Evolutionary conservation across 2,797 vertebrate species (phyloP).

Genomic region (Triplophysa yarkandensis): DNA sequence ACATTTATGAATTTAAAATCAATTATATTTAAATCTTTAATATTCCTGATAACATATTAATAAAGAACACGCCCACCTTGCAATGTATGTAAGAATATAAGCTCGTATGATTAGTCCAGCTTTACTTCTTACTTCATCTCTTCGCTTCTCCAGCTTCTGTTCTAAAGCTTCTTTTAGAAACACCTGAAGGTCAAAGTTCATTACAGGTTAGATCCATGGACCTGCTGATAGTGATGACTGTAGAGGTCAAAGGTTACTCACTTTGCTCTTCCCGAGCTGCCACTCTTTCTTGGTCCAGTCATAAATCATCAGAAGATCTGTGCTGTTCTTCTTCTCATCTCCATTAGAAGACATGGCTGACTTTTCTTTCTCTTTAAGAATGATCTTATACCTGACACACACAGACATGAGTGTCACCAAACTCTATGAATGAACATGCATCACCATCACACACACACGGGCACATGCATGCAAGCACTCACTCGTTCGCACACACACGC

Average conservation of each 20-base stretch:
- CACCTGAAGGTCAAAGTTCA: slow-evolving; percentile 65
- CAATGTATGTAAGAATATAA: slow-evolving; percentile 85
- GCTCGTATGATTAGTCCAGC: slow-evolving; percentile 87
- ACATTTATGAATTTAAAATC: too few species aligned
- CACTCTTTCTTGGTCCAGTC: slow-evolving; percentile 83
- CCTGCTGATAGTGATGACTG: background rate
- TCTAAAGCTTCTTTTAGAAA: slow-evolving; percentile 81
- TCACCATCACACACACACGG: background rate
- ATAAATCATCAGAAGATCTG: slow-evolving; percentile 78
- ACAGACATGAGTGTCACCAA: background rate
- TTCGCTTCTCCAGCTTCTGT: slow-evolving; percentile 78
- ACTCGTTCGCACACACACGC: too few species aligned
- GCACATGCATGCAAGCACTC: background rate
- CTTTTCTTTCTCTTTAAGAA: slow-evolving; percentile 68
- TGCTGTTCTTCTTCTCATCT: slow-evolving; percentile 79
- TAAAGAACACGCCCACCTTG: slow-evolving; percentile 80
- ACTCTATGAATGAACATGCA: background rate
- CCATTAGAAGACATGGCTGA: slow-evolving; percentile 52
- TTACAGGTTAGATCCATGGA: slow-evolving; percentile 14
- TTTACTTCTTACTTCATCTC: slow-evolving; percentile 75
- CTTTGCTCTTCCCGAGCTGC: slow-evolving; percentile 92
- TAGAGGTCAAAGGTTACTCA: slow-evolving; percentile 53
- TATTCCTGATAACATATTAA: too few species aligned
- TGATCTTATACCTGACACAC: slow-evolving; percentile 84
- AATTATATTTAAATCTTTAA: too few species aligned